phyloP scores from a whole-genome alignment of 2,888 invertebrate species.

The Gymnosoma rotundatum region DNA sequence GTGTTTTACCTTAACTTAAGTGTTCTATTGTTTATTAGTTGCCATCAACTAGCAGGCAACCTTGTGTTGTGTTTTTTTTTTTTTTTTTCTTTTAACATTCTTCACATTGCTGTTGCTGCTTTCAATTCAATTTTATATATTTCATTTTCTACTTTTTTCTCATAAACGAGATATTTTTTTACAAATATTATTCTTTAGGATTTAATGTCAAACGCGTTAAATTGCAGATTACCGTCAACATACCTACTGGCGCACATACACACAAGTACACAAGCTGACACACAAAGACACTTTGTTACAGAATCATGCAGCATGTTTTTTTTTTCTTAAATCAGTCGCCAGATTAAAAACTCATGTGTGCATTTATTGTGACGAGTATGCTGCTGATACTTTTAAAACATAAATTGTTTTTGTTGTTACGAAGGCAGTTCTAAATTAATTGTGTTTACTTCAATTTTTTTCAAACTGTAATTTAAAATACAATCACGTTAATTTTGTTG shows the following conservation, averaged over 20 bases:
- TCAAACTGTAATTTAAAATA: no score
- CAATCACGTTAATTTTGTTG: no score
- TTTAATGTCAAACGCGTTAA: constrained; percentile 63
- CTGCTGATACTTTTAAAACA: no score
- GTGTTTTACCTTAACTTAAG: constrained; percentile 27
- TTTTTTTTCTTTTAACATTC: not conserved
- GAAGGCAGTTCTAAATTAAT: no score
- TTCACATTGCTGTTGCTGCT: constrained; percentile 9
- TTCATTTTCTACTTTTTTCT: constrained; percentile 3
- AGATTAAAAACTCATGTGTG: not conserved
- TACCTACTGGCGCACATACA: not conserved
- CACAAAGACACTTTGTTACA: not conserved
- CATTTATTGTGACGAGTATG: not conserved
- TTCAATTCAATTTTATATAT: constrained; percentile 27
- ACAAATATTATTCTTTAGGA: constrained; percentile 58
- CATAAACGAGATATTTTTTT: constrained; percentile 11
- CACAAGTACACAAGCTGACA: not conserved
- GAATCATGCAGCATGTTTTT: not conserved
- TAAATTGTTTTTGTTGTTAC: no score
- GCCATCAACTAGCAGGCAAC: constrained; percentile 42
- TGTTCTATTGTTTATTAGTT: constrained; percentile 57
- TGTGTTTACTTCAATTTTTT: no score
- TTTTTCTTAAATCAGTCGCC: not conserved
- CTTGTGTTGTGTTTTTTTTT: constrained; percentile 41
- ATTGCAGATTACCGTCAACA: constrained; percentile 60